Conservation (phyloP, 2,113 vertebrate genomes). For the Cygnus atratus region DNA sequence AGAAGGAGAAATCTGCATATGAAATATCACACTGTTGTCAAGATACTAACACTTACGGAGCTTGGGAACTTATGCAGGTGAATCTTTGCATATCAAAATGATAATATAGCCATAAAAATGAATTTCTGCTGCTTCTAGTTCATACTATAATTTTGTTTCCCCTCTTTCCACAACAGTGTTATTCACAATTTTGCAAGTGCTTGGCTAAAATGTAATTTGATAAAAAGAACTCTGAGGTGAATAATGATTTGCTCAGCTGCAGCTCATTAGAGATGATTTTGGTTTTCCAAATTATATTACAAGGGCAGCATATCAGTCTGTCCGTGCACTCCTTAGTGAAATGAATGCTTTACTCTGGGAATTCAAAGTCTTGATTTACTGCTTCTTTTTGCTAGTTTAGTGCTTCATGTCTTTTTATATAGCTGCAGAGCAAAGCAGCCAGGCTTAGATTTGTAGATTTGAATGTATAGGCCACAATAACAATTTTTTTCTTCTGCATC, state of each 20-base stretch:
- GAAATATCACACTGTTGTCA: not conserved
- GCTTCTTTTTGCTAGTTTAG: not conserved
- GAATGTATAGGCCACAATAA: not conserved
- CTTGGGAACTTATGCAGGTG: slow-evolving; percentile 5
- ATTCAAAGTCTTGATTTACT: slow-evolving; percentile 38
- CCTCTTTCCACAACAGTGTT: not conserved
- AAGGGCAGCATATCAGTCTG: slow-evolving; percentile 25
- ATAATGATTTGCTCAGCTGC: slow-evolving; percentile 68
- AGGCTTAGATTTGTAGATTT: not conserved
- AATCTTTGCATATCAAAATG: slow-evolving; percentile 42
- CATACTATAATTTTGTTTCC: slow-evolving; percentile 41
- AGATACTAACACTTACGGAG: not conserved
- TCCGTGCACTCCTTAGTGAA: slow-evolving; percentile 16
- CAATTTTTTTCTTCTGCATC: not conserved
- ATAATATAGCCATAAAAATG: slow-evolving; percentile 20
- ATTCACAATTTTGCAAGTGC: slow-evolving; percentile 39
- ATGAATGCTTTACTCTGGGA: not conserved
- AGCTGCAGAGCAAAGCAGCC: not conserved
- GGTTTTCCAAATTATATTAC: slow-evolving; percentile 64
- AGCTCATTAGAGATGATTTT: slow-evolving; percentile 65
- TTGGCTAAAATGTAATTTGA: slow-evolving; percentile 65
- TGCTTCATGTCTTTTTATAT: slow-evolving; percentile 37
- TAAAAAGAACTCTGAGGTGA: slow-evolving; percentile 66
- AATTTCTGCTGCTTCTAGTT: slow-evolving; percentile 38
- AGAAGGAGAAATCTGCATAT: not conserved